Evolutionary conservation across 2,888 invertebrate species (phyloP), one percentile per base, ranked within the genome.

Genomic region (Agonopterix arenella): DNA sequence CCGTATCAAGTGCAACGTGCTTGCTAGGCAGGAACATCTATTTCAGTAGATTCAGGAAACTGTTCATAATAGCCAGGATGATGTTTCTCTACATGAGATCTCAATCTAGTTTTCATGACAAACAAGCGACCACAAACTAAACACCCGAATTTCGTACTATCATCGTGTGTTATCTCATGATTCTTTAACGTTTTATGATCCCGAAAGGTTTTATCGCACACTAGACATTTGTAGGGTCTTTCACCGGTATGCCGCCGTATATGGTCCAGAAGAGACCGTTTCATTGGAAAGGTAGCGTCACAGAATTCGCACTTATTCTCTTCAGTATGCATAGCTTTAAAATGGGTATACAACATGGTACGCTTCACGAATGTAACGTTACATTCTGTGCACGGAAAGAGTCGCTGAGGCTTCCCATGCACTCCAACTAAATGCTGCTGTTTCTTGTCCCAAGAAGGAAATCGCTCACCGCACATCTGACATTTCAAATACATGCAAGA

Each of bases 381-480:
- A 38, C 67, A 67, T 48, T 56, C 55, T 4, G 57, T 50, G 46
- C 65, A 64, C 0, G 49, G 42, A 11, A 57, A 59, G 1, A 51
- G 47, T 49, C 54, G 54, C 45, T 59, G 59, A 36, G 55, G 49
- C 49, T 52, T 53, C 0, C 61, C 63, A 40, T 66, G 65, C 0
- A 51, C 54, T 47, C 58, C 53, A 1, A 53, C 56, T 50, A 64
- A 41, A 48, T 66, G 65, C 11, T 55, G 53, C 46, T 61, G 60
- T 41, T 59, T 60, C 9, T 44, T 38, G n/a, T 62, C 59, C 58
- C 58, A 62, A 45, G 46, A 54, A 0, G 53, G 51, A 11, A 66
- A 66, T 2, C 66, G 53, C 18, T 62, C 62, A 2, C 55, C 52
- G 16, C 66, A 66, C 1, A 55, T 48, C 0, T 50, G 36, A 46